Percentiles rank a stretch among this genome's conserved stretches.
Evolutionary conservation across 2,888 invertebrate genomes (phyloP).

Genomic region (Cryptocephalus moraei): DNA sequence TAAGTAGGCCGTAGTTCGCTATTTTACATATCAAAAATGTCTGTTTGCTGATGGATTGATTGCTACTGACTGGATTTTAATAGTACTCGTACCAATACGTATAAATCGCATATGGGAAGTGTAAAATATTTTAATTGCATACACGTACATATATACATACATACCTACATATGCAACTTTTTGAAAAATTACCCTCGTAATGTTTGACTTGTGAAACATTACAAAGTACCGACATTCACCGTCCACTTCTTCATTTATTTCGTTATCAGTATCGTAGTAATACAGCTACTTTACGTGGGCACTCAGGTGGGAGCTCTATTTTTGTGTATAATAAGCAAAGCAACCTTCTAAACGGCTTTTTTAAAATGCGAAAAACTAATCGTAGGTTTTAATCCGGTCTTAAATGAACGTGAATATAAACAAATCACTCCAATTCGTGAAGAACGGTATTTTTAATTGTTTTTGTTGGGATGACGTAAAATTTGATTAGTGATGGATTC

Average conservation of each 20-base stretch:
- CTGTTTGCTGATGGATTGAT: no score
- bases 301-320: slow-evolving; percentile 17
- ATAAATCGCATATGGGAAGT: no score
- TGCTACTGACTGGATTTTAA: no score
- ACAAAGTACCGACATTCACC: slow-evolving; percentile 3
- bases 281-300: slow-evolving; percentile 13
- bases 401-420: slow-evolving; percentile 9
- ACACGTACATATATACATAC: no score
- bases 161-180: no score
- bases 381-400: slow-evolving; percentile 14
- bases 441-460: neutral
- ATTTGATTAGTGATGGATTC: no score
- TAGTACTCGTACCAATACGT: no score
- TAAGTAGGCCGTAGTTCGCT: no score
- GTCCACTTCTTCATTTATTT: slow-evolving; percentile 10
- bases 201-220: neutral
- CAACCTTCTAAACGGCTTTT: slow-evolving; percentile 13
- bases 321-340: slow-evolving; percentile 10
- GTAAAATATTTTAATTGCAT: no score
- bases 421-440: neutral
- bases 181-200: no score
- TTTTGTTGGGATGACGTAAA: no score
- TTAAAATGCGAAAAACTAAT: slow-evolving; percentile 12
- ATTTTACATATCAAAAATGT: no score
- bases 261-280: slow-evolving; percentile 7